Evolutionary conservation across 2,113 vertebrate genomes (phyloP), one percentile per base, ranked within the genome.

Genomic region (Lanius ludovicianus): DNA sequence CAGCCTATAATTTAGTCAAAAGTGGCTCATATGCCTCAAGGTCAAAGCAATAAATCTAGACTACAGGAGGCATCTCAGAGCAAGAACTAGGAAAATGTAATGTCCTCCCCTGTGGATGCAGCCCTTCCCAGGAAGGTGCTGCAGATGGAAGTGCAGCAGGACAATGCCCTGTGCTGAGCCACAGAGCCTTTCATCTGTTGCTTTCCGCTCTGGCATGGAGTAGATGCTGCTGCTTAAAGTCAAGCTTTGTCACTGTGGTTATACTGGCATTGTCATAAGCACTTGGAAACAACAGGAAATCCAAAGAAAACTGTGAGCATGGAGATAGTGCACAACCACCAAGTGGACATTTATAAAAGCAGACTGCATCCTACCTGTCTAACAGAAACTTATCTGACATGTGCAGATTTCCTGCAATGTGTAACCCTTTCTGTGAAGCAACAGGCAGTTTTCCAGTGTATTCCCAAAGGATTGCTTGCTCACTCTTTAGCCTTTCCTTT

Each of bases 171-270:
- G 31, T 47, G 39, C 62, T 46, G 49, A 69, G 30, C 50, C 60
- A 46, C 0, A 0, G 27, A 28, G 33, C 15, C 39, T 82, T 73
- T 83, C n/a, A 71, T 37, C 60, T 41, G 0, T 3, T 2, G 2
- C 73, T 67, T 57, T 56, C 37, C 6, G 2, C 44, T 50, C 67
- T 59, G 63, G 50, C 63, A 33, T 0, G 2, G 42, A 57, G 49
- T 3, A 33, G 50, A n/a, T 47, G 47, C n/a, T 2, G 1, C 70
- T 87, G 50, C 60, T 67, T 47, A 5, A 71, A 88, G 55, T 49
- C 22, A 24, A 6, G 42, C 83, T 67, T 57, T 0, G 0, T 60
- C 70, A 22, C 79, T 71, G 70, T 7, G 6, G 56, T 92, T 87
- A 39, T 13, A 22, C 20, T 76, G 77, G 24, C 4, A 1, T 18